Conservation (phyloP, 2,113 vertebrate genomes). For the Siphamia tubifer region DNA sequence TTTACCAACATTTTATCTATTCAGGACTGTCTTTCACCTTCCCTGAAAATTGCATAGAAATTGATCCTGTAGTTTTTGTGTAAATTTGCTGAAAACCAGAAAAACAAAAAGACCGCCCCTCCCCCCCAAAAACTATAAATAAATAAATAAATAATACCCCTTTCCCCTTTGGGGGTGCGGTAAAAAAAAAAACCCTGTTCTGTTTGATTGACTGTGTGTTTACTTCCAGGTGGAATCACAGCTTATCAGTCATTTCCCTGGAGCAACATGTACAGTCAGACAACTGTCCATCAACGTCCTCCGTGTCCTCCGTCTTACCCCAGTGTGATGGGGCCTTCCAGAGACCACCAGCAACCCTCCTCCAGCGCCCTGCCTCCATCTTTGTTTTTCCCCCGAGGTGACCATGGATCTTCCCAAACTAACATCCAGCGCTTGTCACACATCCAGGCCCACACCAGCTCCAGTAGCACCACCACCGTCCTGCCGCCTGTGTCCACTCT, state of each 20-base stretch:
- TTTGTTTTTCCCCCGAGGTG: conserved; percentile 53
- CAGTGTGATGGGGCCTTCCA: conserved; percentile 5
- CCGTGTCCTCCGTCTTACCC: conserved; percentile 53
- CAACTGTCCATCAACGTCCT: conserved; percentile 53
- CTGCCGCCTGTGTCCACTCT: conserved; percentile 63
- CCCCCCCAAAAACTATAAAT: too few relatives aligned
- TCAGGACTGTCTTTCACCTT: too few relatives aligned
- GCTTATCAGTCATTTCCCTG: conserved; percentile 76
- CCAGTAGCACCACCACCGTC: neutral
- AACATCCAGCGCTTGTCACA: conserved; percentile 33
- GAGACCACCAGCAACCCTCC: conserved; percentile 44
- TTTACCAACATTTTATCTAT: too few relatives aligned
- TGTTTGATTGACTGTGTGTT: conserved; percentile 13
- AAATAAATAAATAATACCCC: too few relatives aligned
- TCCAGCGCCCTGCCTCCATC: conserved; percentile 45
- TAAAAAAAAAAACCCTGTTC: too few relatives aligned
- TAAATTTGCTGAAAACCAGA: too few relatives aligned
- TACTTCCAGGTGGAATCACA: conserved; percentile 56
- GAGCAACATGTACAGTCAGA: conserved; percentile 70
- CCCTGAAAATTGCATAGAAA: too few relatives aligned
- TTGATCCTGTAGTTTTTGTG: too few relatives aligned
- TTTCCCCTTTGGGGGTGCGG: too few relatives aligned
- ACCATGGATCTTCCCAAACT: conserved; percentile 15
- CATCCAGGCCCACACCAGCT: conserved; percentile 19
- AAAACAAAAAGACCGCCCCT: too few relatives aligned